phyloP scores from a whole-genome alignment of 2,797 vertebrate species.

The Pelobates cultripes region DNA sequence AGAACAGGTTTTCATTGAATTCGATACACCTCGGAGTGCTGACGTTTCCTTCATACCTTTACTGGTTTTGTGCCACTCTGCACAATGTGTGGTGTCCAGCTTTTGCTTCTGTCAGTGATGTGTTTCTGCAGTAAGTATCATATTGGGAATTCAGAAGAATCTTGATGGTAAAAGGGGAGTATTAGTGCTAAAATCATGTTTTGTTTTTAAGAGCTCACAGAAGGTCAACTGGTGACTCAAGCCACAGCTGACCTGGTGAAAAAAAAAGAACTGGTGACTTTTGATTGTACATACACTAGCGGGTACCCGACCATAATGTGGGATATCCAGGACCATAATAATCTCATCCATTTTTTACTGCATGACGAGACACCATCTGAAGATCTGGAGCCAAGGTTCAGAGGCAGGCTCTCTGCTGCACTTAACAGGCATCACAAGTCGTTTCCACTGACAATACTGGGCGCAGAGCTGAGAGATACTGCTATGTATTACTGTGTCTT shows the following conservation, averaged over 20 bases:
- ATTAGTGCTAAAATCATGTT: neutral
- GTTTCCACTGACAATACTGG: conserved; percentile 1
- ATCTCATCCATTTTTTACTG: neutral
- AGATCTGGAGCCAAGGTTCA: conserved; percentile 20
- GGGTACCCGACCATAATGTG: conserved; percentile 5
- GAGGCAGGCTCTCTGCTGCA: conserved; percentile 14
- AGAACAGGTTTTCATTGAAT: too few relatives aligned
- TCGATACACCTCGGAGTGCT: too few relatives aligned
- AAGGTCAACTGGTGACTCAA: neutral
- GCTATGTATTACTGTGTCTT: conserved; percentile 11
- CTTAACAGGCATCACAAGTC: neutral
- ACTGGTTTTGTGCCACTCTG: too few relatives aligned
- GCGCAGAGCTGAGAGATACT: neutral
- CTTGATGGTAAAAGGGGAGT: neutral
- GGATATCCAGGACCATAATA: neutral
- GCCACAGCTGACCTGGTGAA: neutral
- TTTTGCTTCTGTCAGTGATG: neutral
- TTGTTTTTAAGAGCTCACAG: neutral
- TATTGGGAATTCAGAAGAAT: neutral
- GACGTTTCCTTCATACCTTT: too few relatives aligned
- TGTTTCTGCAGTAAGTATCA: neutral
- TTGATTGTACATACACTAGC: conserved; percentile 4
- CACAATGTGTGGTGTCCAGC: neutral
- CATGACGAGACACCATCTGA: conserved; percentile 14
- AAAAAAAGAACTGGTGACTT: neutral